Percentiles rank a stretch among this genome's conserved stretches.
Evolutionary conservation across 2,113 vertebrate species (phyloP).

Genomic region (Archocentrus centrarchus): DNA sequence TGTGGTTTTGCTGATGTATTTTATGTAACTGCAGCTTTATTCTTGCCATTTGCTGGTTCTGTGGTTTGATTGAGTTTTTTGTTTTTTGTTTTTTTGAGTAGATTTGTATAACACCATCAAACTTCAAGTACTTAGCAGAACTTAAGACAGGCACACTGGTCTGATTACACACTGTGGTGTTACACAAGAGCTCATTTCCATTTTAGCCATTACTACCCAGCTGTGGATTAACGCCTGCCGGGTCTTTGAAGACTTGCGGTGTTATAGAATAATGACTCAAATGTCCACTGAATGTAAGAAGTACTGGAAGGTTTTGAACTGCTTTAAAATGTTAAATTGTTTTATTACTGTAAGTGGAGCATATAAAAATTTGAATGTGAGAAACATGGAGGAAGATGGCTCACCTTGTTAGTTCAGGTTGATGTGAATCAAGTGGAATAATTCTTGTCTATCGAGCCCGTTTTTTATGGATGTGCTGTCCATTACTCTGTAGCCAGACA

Average conservation of each 20-base stretch:
- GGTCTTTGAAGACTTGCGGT: background rate
- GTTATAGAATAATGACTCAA: background rate
- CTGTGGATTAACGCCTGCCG: conserved; percentile 7
- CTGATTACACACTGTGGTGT: background rate
- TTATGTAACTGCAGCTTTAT: background rate
- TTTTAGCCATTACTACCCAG: conserved; percentile 25
- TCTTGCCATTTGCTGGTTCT: background rate
- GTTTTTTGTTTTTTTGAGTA: background rate
- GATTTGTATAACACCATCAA: background rate
- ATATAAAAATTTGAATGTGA: background rate
- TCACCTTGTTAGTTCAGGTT: background rate
- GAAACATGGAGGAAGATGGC: background rate
- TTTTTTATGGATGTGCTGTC: background rate
- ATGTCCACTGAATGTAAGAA: conserved; percentile 14
- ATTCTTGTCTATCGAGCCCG: background rate
- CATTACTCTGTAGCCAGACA: background rate
- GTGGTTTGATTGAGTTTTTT: background rate
- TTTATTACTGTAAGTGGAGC: background rate
- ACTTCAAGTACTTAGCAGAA: background rate
- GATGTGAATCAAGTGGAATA: background rate
- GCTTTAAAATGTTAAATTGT: background rate
- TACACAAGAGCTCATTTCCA: conserved; percentile 37
- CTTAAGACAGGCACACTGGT: background rate
- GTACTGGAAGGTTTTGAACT: background rate
- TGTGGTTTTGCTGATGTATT: background rate